phyloP scores from a whole-genome alignment of 2,113 vertebrate genomes.

The Synchiropus splendidus region DNA sequence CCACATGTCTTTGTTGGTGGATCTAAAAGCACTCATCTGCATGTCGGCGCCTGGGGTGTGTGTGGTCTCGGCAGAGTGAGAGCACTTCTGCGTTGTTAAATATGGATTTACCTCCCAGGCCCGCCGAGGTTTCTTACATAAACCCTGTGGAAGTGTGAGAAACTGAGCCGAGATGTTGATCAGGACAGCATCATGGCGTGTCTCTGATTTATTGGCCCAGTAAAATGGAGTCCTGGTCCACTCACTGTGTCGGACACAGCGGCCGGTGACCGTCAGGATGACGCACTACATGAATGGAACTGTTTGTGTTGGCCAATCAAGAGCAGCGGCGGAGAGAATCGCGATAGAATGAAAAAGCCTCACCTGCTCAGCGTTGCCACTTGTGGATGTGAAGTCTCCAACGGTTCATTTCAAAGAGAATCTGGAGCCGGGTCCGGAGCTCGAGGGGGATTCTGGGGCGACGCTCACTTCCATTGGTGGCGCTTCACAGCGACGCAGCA shows the following conservation, averaged over 20 bases:
- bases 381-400: slow-evolving; percentile 6
- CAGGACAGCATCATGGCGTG: slow-evolving; percentile 14
- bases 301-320: background rate
- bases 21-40: background rate
- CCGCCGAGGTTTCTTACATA: slow-evolving; percentile 37
- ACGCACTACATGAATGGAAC: slow-evolving; percentile 48
- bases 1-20: no score
- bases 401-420: slow-evolving; percentile 16
- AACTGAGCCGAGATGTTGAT: slow-evolving; percentile 13
- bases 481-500: slow-evolving; percentile 38
- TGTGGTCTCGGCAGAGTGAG: background rate
- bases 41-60: background rate
- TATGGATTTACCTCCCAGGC: slow-evolving; percentile 16
- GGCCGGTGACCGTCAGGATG: slow-evolving; percentile 35
- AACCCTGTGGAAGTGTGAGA: slow-evolving; percentile 11
- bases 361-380: slow-evolving; percentile 43
- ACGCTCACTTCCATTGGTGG: slow-evolving; percentile 34
- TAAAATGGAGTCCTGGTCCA: slow-evolving; percentile 15
- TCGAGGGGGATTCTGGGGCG: background rate
- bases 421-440: background rate
- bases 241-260: no score
- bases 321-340: no score
- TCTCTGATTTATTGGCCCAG: slow-evolving; percentile 15
- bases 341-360: slow-evolving; percentile 1
- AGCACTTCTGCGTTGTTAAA: no score